Conservation (phyloP, 1,140 invertebrate species). For the Drosophila kepulauana region DNA sequence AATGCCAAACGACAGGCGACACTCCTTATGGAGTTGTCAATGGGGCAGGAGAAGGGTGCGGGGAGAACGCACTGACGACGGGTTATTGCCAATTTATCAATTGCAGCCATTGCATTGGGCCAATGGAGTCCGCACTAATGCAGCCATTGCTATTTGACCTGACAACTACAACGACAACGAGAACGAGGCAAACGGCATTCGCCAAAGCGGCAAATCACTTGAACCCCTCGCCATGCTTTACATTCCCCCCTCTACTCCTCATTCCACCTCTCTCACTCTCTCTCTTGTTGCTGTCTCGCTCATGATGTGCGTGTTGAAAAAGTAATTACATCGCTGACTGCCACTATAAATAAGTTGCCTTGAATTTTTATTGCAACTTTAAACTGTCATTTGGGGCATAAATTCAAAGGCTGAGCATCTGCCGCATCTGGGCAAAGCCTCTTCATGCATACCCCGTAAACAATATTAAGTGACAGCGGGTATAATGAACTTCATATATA, state of each 20-base stretch:
- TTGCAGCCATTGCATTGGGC: constrained; percentile 69
- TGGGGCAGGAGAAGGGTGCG: background rate
- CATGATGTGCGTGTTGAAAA: constrained; percentile 77
- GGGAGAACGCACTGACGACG: constrained; percentile 4
- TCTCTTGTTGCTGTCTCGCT: background rate
- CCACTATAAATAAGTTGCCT: constrained; percentile 71
- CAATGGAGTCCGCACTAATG: constrained; percentile 61
- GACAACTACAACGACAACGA: constrained; percentile 6
- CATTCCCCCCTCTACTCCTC: background rate
- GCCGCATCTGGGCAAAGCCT: background rate
- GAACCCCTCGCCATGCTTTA: background rate
- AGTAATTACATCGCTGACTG: constrained; percentile 79
- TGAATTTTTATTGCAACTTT: constrained; percentile 77
- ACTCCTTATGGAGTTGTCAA: background rate
- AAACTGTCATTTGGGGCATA: constrained; percentile 76
- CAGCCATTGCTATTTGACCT: constrained; percentile 72
- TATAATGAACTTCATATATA: background rate
- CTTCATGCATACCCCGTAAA: constrained; percentile 29
- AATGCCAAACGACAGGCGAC: constrained; percentile 58
- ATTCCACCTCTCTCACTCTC: background rate
- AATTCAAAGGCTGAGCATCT: constrained; percentile 57
- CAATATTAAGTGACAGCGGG: background rate
- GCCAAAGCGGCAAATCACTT: constrained; percentile 13
- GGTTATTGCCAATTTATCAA: constrained; percentile 77
- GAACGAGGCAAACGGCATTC: too few relatives aligned